These are phyloP conservation scores for Agonopterix alstromeriana DNA, from an alignment of 2,888 invertebrate genomes.

Conservation along the genomic window DNA sequence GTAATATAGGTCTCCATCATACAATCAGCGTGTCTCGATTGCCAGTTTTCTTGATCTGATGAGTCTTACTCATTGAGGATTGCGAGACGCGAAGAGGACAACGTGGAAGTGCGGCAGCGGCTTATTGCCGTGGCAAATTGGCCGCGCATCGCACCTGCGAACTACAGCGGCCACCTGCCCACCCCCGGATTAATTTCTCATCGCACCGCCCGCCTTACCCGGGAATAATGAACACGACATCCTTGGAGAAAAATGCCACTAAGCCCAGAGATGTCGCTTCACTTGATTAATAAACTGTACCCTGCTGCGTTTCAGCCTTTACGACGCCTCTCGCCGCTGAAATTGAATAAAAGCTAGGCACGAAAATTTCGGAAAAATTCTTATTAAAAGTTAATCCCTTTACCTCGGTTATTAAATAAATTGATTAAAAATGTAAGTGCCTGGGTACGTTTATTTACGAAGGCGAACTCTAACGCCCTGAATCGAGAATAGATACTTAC, in stretches of 20 bases:
- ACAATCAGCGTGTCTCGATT: no score
- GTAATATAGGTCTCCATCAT: no score
- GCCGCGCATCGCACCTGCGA: conserved; percentile 50
- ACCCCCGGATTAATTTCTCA: conserved; percentile 70
- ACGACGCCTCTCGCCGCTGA: conserved; percentile 25
- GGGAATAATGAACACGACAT: conserved; percentile 64
- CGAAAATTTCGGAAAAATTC: no score
- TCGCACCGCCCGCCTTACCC: conserved; percentile 53
- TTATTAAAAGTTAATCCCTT: no score
- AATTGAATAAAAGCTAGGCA: conserved; percentile 22
- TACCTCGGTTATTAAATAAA: no score
- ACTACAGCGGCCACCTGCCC: conserved; percentile 41
- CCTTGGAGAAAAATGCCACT: conserved; percentile 63
- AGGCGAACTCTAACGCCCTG: no score
- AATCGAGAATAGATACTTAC: no score
- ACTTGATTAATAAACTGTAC: conserved; percentile 65
- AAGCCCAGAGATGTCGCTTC: conserved; percentile 47
- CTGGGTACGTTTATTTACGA: no score
- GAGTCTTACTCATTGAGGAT: conserved; percentile 13
- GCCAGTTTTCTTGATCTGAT: no score
- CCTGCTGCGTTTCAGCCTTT: conserved; percentile 32
- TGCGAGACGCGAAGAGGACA: conserved; percentile 22
- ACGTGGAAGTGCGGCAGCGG: conserved; percentile 15
- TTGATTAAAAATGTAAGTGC: no score
- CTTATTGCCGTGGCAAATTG: conserved; percentile 50